Percentiles rank a stretch among this genome's conserved stretches.
phyloP scores from a whole-genome alignment of 2,888 invertebrate species.

The Yponomeuta malinellus region DNA sequence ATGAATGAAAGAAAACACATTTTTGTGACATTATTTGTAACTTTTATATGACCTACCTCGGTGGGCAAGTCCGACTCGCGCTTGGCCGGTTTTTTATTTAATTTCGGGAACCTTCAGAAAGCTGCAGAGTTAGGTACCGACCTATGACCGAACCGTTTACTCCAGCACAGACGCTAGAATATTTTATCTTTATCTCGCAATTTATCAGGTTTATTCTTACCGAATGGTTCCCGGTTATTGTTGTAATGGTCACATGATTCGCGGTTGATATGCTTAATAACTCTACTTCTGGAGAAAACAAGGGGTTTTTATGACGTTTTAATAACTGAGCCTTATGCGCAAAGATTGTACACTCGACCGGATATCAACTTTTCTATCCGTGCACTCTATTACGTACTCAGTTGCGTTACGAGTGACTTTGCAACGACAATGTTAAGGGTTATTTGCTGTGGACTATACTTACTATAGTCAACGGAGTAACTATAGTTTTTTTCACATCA shows the following conservation, averaged over 20 bases:
- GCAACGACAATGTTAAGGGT: too few species aligned
- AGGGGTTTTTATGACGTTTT: constrained; percentile 1
- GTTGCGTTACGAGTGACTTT: too few species aligned
- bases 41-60: too few species aligned
- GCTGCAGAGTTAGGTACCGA: neutral
- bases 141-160: constrained; percentile 3
- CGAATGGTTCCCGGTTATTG: constrained; percentile 27
- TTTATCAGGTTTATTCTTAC: constrained; percentile 54
- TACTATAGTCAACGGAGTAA: too few species aligned
- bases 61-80: too few species aligned
- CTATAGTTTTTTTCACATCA: too few species aligned
- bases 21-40: too few species aligned
- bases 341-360: neutral
- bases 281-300: constrained; percentile 5
- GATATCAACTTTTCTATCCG: too few species aligned
- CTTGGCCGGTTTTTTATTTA: too few species aligned
- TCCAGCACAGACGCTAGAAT: constrained; percentile 18
- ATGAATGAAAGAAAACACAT: too few species aligned
- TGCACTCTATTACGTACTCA: too few species aligned
- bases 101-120: neutral
- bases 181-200: constrained; percentile 56
- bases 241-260: constrained; percentile 8
- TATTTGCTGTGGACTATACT: too few species aligned
- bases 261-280: constrained; percentile 4
- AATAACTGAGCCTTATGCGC: neutral